These are phyloP conservation scores for Coelopa frigida DNA, from an alignment of 1,140 invertebrate genomes.

Conservation along the genomic window DNA sequence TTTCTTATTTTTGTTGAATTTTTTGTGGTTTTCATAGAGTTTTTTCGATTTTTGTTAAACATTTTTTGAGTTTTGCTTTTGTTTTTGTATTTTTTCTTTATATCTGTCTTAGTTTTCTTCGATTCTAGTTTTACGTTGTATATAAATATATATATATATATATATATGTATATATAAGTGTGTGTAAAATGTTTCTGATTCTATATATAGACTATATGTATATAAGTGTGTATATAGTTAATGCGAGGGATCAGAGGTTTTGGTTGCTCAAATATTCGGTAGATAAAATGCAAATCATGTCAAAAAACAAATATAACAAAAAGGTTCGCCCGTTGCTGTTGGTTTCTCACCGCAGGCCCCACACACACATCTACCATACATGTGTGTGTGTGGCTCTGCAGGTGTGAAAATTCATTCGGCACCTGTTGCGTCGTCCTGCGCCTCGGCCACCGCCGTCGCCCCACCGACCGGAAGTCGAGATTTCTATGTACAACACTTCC, in stretches of 20 bases:
- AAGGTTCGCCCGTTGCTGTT: background rate
- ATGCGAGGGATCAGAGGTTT: conserved; percentile 11
- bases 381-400: background rate
- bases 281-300: conserved; percentile 2
- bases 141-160: too few relatives aligned
- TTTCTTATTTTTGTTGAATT: background rate
- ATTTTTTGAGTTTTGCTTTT: background rate
- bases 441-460: too few relatives aligned
- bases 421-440: too few relatives aligned
- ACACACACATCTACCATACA: background rate
- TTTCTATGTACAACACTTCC: too few relatives aligned
- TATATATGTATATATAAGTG: conserved; percentile 5
- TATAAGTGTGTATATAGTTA: conserved; percentile 1
- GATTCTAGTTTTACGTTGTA: too few relatives aligned
- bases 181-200: conserved; percentile 2
- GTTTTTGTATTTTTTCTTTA: too few relatives aligned
- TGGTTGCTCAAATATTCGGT: background rate
- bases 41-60: background rate
- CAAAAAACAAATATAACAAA: background rate
- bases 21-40: background rate
- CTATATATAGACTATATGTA: conserved; percentile 1
- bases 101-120: too few relatives aligned
- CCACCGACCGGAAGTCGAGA: too few relatives aligned
- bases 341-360: background rate
- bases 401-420: background rate